A percentile compares a stretch with the other conserved stretches of the same genome.
phyloP scores from a whole-genome alignment of 2,113 vertebrate species.

The Furnarius figulus region DNA sequence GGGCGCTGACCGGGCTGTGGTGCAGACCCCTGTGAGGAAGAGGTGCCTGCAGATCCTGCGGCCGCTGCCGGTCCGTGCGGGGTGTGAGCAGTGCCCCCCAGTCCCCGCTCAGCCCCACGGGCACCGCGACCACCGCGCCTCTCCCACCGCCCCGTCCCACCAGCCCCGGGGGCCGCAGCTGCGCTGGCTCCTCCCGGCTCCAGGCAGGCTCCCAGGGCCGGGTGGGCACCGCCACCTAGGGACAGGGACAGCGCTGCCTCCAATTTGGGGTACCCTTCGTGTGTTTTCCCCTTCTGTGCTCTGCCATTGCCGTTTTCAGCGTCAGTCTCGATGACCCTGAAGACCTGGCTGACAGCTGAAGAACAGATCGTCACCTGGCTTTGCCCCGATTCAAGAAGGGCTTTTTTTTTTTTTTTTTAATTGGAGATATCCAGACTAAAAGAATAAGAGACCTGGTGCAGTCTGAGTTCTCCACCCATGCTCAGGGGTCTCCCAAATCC shows the following conservation, averaged over 20 bases:
- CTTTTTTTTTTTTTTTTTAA: neutral
- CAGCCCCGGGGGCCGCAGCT: neutral
- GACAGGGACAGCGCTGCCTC: neutral
- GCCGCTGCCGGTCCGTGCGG: fast-evolving
- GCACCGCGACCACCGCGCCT: neutral
- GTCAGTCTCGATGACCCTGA: neutral
- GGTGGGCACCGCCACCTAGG: constrained; percentile 3
- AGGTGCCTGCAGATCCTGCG: neutral
- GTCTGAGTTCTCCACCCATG: neutral
- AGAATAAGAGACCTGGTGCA: neutral
- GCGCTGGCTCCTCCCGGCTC: neutral
- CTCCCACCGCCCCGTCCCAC: neutral
- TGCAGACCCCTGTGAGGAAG: neutral
- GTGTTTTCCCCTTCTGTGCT: neutral
- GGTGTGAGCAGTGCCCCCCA: no score
- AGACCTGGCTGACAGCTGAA: neutral
- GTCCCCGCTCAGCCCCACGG: neutral
- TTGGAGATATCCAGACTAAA: neutral
- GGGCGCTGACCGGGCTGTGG: neutral
- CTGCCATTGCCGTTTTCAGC: neutral
- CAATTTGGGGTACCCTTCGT: neutral
- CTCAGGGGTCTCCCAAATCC: neutral
- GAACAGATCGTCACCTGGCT: neutral
- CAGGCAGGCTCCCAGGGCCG: neutral
- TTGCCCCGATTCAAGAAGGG: neutral